Conservation (phyloP, 1,140 invertebrate species). For the Drosophila ogumai region DNA sequence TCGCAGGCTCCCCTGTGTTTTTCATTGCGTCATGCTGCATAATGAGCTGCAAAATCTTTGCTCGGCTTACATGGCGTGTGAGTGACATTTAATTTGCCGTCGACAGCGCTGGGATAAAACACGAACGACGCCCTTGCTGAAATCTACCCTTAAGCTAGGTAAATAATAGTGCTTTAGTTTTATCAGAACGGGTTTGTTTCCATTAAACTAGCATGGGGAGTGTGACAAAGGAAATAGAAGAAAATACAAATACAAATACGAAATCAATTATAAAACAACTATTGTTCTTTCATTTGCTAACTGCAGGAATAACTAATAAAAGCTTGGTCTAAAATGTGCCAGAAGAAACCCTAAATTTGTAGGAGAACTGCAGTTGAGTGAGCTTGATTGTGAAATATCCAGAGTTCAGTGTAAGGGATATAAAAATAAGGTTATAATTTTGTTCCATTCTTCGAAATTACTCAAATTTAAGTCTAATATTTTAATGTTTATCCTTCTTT, state of each 20-base stretch:
- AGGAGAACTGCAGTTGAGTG: neutral
- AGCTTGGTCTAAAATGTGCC: neutral
- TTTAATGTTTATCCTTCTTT: no score
- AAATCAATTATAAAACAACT: constrained; percentile 4
- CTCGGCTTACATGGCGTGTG: constrained; percentile 69
- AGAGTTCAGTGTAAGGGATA: neutral
- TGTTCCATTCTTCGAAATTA: neutral
- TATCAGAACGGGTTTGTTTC: neutral
- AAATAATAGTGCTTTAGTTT: constrained; percentile 24
- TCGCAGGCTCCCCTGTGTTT: constrained; percentile 29
- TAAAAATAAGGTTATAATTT: neutral
- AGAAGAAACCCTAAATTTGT: neutral
- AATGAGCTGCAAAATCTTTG: constrained; percentile 72
- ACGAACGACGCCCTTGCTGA: constrained; percentile 10
- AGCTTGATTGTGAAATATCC: neutral
- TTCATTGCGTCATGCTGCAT: constrained; percentile 77
- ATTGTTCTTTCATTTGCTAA: neutral
- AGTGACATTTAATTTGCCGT: constrained; percentile 78
- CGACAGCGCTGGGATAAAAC: constrained; percentile 46
- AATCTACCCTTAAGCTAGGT: constrained; percentile 27
- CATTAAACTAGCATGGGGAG: neutral
- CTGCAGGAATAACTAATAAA: neutral
- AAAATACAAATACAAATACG: constrained; percentile 9
- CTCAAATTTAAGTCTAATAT: neutral
- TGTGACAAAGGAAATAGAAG: neutral